These are phyloP conservation scores for Zosterops lateralis DNA, from an alignment of 2,113 vertebrate genomes.

Conservation along the genomic window DNA sequence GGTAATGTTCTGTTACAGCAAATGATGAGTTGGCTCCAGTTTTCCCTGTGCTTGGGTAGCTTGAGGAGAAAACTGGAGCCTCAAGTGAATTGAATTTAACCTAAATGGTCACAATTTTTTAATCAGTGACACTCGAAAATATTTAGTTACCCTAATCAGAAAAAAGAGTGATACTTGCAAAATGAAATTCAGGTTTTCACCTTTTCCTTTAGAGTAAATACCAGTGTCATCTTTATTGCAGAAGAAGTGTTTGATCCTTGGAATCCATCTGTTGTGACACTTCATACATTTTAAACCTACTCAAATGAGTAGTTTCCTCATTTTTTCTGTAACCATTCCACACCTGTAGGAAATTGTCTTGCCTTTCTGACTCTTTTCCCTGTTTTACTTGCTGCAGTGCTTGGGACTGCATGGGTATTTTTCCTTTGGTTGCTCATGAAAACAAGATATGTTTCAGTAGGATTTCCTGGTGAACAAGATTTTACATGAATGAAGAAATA, in stretches of 20 bases:
- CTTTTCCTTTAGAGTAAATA: not conserved
- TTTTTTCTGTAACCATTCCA: not conserved
- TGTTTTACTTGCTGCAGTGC: not conserved
- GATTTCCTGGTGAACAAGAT: constrained; percentile 17
- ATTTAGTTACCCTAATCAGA: not conserved
- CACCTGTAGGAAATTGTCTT: not conserved
- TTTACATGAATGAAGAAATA: constrained; percentile 54
- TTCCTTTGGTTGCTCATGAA: not conserved
- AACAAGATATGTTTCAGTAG: not conserved
- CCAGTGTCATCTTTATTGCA: fast-evolving
- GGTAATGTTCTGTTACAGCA: not conserved
- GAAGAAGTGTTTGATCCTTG: not conserved
- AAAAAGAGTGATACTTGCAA: not conserved
- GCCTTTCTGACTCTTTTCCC: not conserved
- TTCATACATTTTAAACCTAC: not conserved
- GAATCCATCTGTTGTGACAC: not conserved
- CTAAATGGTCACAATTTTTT: not conserved
- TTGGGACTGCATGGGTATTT: not conserved
- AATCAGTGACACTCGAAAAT: not conserved
- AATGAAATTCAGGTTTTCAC: not conserved
- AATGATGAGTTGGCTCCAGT: not conserved
- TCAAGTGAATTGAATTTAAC: not conserved
- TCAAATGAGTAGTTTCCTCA: not conserved
- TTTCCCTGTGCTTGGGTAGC: not conserved
- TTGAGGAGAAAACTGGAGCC: not conserved